A percentile compares a stretch with the other conserved stretches of the same genome.
phyloP scores from a whole-genome alignment of 2,113 vertebrate genomes.

The Cochlearius cochlearius region DNA sequence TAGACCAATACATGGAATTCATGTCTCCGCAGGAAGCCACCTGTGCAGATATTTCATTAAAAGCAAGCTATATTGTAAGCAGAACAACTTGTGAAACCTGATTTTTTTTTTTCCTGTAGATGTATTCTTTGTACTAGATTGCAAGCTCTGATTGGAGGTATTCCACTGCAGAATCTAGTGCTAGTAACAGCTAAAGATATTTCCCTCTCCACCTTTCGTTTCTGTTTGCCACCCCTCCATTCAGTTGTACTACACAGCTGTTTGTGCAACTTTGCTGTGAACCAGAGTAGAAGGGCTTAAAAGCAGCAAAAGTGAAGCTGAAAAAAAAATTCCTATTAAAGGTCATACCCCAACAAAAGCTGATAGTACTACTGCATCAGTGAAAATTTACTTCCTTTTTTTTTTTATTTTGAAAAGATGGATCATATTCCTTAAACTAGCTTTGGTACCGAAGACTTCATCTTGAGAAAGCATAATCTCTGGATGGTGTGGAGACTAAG shows the following conservation, averaged over 20 bases:
- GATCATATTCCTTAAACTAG: background rate
- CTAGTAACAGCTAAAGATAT: background rate
- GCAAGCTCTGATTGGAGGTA: background rate
- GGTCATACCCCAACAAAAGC: background rate
- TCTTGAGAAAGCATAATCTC: background rate
- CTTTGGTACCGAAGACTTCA: background rate
- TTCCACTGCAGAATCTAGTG: background rate
- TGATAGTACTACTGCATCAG: background rate
- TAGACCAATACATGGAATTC: background rate
- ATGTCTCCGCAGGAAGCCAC: background rate
- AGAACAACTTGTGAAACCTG: background rate
- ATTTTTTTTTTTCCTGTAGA: background rate
- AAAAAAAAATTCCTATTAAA: background rate
- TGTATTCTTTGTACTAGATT: background rate
- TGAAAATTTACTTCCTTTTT: background rate
- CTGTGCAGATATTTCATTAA: background rate
- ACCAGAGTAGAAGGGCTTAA: background rate
- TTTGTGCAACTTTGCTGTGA: background rate
- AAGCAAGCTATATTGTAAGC: background rate
- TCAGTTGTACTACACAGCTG: background rate
- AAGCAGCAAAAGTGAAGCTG: background rate
- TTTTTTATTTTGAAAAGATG: background rate
- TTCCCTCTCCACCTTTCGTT: background rate
- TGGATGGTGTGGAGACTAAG: background rate
- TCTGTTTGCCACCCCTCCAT: background rate